These are phyloP conservation scores for Columba janthina DNA, from an alignment of 2,113 vertebrate genomes.

Conservation along the genomic window DNA sequence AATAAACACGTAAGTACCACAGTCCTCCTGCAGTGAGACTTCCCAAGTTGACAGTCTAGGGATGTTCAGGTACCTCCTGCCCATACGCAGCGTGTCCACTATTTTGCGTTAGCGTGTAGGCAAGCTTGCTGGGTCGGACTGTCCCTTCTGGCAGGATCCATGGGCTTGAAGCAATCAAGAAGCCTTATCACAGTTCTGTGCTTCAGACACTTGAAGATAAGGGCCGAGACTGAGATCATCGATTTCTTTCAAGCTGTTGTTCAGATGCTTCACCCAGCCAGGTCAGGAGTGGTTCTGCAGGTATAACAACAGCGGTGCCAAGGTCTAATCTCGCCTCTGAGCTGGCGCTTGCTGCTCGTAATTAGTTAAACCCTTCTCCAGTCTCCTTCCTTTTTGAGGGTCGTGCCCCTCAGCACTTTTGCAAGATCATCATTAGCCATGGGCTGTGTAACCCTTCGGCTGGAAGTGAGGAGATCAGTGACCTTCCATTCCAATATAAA, in stretches of 20 bases:
- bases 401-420: not conserved
- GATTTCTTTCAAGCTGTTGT: not conserved
- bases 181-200: not conserved
- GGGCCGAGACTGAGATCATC: not conserved
- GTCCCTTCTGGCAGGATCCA: not conserved
- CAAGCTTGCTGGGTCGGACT: not conserved
- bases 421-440: not conserved
- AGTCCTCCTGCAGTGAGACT: not conserved
- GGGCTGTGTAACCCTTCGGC: rapidly evolving
- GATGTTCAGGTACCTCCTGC: not conserved
- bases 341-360: not conserved
- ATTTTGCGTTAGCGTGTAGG: not conserved
- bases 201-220: slow-evolving; percentile 17
- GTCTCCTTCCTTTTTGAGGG: not conserved
- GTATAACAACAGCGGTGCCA: not conserved
- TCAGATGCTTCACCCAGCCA: not conserved
- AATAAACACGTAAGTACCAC: not conserved
- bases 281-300: slow-evolving; percentile 26
- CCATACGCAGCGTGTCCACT: rapidly evolving
- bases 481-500: not conserved
- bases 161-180: not conserved
- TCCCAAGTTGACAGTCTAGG: not conserved
- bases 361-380: not conserved
- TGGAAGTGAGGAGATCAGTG: not conserved
- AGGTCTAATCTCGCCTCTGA: not conserved